Evolutionary conservation across 2,888 invertebrate species (phyloP).

Genomic region (Ectemnius continuus): DNA sequence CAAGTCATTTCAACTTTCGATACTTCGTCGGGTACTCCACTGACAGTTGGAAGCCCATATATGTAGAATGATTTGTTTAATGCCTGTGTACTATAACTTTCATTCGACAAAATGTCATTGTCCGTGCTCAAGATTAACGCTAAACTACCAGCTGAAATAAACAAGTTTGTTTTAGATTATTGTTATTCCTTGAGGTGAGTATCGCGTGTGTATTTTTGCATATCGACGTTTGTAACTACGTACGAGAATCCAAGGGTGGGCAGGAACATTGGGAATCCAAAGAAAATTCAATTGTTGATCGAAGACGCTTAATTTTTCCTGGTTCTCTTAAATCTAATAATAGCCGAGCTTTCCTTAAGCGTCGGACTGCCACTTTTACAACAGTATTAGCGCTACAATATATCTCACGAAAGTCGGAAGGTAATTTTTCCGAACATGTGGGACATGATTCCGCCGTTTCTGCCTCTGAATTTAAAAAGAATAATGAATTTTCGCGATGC

Average conservation of each 20-base stretch:
- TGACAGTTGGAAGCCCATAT: constrained; percentile 56
- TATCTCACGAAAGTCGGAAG: constrained; percentile 63
- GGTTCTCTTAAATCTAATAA: constrained; percentile 66
- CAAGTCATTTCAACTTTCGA: constrained; percentile 60
- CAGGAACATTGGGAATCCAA: constrained; percentile 68
- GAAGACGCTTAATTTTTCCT: constrained; percentile 55
- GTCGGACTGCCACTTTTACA: constrained; percentile 70
- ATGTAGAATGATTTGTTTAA: constrained; percentile 63
- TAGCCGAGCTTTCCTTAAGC: constrained; percentile 66
- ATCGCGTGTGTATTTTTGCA: too few species aligned
- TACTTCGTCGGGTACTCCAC: constrained; percentile 62
- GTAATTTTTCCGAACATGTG: constrained; percentile 65
- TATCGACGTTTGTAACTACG: constrained; percentile 26
- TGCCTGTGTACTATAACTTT: constrained; percentile 45
- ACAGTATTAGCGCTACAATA: constrained; percentile 68
- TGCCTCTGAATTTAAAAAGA: constrained; percentile 24
- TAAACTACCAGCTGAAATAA: constrained; percentile 68
- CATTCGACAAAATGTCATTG: constrained; percentile 41
- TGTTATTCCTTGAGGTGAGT: neutral
- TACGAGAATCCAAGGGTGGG: constrained; percentile 69
- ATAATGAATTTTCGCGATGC: constrained; percentile 6
- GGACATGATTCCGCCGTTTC: constrained; percentile 61
- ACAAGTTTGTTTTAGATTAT: constrained; percentile 35
- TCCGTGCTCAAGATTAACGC: constrained; percentile 64
- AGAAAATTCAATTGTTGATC: constrained; percentile 62